Evolutionary conservation across 2,797 vertebrate species (phyloP).

Genomic region (Muraenolepis orangiensis): DNA sequence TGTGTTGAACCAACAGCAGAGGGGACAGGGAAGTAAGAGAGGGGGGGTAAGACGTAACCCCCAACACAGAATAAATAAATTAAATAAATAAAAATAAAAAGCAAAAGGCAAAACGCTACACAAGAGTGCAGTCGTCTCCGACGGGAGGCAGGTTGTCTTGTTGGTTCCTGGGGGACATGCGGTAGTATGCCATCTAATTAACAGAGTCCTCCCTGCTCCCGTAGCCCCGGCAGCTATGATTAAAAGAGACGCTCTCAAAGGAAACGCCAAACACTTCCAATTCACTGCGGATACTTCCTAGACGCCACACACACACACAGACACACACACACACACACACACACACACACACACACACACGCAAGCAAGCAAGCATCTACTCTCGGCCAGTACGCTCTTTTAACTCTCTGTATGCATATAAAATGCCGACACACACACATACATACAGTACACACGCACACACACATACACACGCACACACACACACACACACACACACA

Average conservation of each 20-base stretch:
- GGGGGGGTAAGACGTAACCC: conserved; percentile 35
- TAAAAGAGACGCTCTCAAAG: conserved; percentile 68
- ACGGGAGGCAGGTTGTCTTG: conserved; percentile 50
- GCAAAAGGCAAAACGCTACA: conserved; percentile 3
- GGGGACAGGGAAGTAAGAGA: conserved; percentile 8
- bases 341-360: conserved; percentile 39
- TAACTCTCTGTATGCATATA: conserved; percentile 30
- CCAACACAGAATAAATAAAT: no score
- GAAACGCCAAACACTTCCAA: conserved; percentile 55
- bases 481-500: neutral
- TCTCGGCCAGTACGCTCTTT: conserved; percentile 65
- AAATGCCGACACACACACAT: conserved; percentile 16
- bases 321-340: conserved; percentile 30
- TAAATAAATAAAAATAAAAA: conserved; percentile 32
- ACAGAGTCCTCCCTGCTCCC: conserved; percentile 65
- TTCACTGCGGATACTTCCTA: conserved; percentile 60
- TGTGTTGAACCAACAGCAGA: conserved; percentile 19
- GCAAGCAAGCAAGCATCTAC: conserved; percentile 47
- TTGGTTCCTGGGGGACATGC: conserved; percentile 66
- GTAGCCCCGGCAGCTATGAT: conserved; percentile 65
- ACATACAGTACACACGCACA: conserved; percentile 14
- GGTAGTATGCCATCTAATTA: conserved; percentile 69
- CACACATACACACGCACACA: neutral
- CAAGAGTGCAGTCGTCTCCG: conserved; percentile 16
- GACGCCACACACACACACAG: conserved; percentile 49